Evolutionary conservation across 2,797 vertebrate species (phyloP).

Genomic region (Bovichtus diacanthus): DNA sequence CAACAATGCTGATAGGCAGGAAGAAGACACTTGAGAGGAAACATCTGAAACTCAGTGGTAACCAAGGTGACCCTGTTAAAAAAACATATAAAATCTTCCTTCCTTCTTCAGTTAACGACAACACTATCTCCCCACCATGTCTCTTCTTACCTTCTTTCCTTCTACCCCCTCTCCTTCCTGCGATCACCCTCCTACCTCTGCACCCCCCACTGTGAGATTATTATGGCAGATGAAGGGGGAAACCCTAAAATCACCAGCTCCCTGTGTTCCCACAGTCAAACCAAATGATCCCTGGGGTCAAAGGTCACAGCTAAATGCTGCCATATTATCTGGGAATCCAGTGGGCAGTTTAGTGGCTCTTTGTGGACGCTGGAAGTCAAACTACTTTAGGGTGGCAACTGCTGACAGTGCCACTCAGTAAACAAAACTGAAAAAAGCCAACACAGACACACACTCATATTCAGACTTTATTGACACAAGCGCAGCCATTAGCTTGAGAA

Average conservation of each 20-base stretch:
- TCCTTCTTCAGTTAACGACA: slow-evolving; percentile 31
- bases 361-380: slow-evolving; percentile 22
- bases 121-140: slow-evolving; percentile 6
- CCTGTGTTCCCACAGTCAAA: slow-evolving; percentile 55
- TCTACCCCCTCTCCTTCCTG: slow-evolving; percentile 7
- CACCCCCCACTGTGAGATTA: slow-evolving; percentile 12
- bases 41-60: slow-evolving; percentile 3
- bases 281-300: slow-evolving; percentile 46
- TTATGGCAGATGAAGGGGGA: slow-evolving; percentile 29
- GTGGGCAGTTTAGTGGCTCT: slow-evolving; percentile 52
- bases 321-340: slow-evolving; percentile 61
- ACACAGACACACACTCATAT: slow-evolving; percentile 23
- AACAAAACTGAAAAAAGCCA: slow-evolving; percentile 36
- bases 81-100: slow-evolving; percentile 13
- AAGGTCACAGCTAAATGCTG: slow-evolving; percentile 58
- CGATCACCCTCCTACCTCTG: background rate
- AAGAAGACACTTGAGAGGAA: slow-evolving; percentile 36
- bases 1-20: slow-evolving; percentile 33
- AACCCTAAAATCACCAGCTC: slow-evolving; percentile 43
- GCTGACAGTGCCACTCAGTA: slow-evolving; percentile 37
- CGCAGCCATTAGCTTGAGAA: slow-evolving; percentile 43
- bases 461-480: slow-evolving; percentile 55
- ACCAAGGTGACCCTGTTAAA: slow-evolving; percentile 8
- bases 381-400: slow-evolving; percentile 51
- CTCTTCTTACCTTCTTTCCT: slow-evolving; percentile 8